phyloP scores from a whole-genome alignment of 1,140 invertebrate genomes.

The Rhyacophila brunnea region DNA sequence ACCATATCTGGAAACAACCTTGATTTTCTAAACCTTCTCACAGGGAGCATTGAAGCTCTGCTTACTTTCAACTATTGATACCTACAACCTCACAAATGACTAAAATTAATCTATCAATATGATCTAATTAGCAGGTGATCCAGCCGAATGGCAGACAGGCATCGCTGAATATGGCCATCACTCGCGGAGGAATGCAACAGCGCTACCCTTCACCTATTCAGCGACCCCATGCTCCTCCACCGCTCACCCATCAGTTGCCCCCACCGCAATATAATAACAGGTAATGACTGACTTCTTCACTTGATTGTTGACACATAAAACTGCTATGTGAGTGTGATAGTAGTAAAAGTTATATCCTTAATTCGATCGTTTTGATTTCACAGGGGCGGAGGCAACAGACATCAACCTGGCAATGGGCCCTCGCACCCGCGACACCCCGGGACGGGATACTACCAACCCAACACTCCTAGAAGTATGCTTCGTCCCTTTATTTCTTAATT shows the following conservation, averaged over 20 bases:
- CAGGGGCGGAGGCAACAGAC: constrained; percentile 28
- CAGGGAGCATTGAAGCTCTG: too few species aligned
- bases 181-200: constrained; percentile 40
- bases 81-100: too few species aligned
- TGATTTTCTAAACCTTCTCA: too few species aligned
- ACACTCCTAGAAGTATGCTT: constrained; percentile 25
- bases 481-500: not conserved
- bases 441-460: constrained; percentile 25
- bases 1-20: too few species aligned
- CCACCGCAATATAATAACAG: constrained; percentile 21
- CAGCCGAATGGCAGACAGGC: constrained; percentile 31
- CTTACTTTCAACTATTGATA: too few species aligned
- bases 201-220: constrained; percentile 53
- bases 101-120: too few species aligned
- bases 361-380: not conserved
- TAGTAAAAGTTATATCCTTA: not conserved
- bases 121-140: constrained; percentile 19
- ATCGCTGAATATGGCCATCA: constrained; percentile 33
- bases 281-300: not conserved
- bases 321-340: not conserved
- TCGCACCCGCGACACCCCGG: constrained; percentile 13
- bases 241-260: constrained; percentile 13
- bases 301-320: not conserved
- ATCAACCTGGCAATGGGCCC: constrained; percentile 20
- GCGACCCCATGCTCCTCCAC: constrained; percentile 45